Percentiles rank a stretch among this genome's conserved stretches.
Evolutionary conservation across 2,888 invertebrate genomes (phyloP).

Genomic region (Nemotelus nigrinus): DNA sequence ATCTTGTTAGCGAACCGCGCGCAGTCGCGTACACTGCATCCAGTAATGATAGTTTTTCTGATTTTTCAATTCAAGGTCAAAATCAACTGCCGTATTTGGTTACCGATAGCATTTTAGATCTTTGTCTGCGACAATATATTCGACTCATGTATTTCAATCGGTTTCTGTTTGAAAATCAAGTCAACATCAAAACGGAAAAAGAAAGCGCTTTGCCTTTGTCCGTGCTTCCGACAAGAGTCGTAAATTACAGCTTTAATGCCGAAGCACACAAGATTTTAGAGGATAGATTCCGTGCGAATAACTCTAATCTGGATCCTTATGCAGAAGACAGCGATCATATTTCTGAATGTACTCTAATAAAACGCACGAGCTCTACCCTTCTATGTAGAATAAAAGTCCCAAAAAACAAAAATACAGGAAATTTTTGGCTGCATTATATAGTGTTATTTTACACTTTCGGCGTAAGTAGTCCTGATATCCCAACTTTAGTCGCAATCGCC

Average conservation of each 20-base stretch:
- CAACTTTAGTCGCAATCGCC: constrained; percentile 78
- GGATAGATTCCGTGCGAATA: too few species aligned
- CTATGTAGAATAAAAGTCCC: too few species aligned
- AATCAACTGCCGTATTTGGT: constrained; percentile 46
- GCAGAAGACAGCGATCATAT: too few species aligned
- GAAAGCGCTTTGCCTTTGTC: neutral
- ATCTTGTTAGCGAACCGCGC: too few species aligned
- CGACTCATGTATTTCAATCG: constrained; percentile 53
- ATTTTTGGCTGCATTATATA: constrained; percentile 67
- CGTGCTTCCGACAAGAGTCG: too few species aligned
- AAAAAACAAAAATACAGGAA: too few species aligned
- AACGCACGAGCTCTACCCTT: too few species aligned
- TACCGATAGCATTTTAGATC: constrained; percentile 57
- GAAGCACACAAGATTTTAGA: too few species aligned
- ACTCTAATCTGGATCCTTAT: too few species aligned
- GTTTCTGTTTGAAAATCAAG: constrained; percentile 49
- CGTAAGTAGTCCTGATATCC: constrained; percentile 77
- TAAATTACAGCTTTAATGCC: too few species aligned
- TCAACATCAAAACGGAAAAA: constrained; percentile 40
- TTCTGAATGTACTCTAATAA: too few species aligned
- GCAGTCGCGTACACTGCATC: constrained; percentile 56
- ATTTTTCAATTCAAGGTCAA: constrained; percentile 57
- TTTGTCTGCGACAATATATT: constrained; percentile 59
- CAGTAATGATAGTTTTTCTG: constrained; percentile 62
- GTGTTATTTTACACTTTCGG: constrained; percentile 82